Base-by-base conservation (phyloP, 2,888 invertebrate species). In the Ectemnius continuus region DNA sequence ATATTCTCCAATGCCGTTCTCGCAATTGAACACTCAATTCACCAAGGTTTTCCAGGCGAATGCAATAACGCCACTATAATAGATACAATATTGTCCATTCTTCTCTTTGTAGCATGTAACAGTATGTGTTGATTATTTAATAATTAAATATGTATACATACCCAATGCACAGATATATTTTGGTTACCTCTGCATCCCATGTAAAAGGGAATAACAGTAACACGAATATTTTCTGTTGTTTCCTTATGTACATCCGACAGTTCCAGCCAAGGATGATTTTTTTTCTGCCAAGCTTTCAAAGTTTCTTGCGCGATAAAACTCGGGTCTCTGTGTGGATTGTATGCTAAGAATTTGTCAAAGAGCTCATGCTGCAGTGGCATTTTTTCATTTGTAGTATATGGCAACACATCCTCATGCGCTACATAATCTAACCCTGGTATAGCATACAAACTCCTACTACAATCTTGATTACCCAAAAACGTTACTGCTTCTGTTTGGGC, bases 401-500 rank as follows among this genome's bases (percentile, higher is more conserved):
- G 99, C 84, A 99, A 94, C 81, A 99, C 96, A 91, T 99, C 99
- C 88, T 98, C 98, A 88, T 99, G 99, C 0, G 98, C 97, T 11
- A 99, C 99, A 91, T 99, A 99, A 92, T 99, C 99, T 78, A 99
- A 91, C 0, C 99, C 99, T 6, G 98, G 98, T 87, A 99, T 98
- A 0, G 98, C 98, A 91, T 99, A 99, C 46, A 99, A 92, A 88
- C 98, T 98, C 71, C 98, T 94, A 86, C 97, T 97, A 16, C 97
- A 97, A 89, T 98, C 98, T 91, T 98, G 98, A 91, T 97, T 98
- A 18, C 98, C 98, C 63, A 99, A 93, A 91, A 99, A 99, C 0
- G 99, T 99, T 0, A 99, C 99, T 4, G 98, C 97, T 92, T 99
- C 98, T 3, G 98, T 97, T 92, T 98, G 99, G n/a, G 99, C 98